phyloP scores from a whole-genome alignment of 2,888 invertebrate genomes.

The Andrena haemorrhoa region DNA sequence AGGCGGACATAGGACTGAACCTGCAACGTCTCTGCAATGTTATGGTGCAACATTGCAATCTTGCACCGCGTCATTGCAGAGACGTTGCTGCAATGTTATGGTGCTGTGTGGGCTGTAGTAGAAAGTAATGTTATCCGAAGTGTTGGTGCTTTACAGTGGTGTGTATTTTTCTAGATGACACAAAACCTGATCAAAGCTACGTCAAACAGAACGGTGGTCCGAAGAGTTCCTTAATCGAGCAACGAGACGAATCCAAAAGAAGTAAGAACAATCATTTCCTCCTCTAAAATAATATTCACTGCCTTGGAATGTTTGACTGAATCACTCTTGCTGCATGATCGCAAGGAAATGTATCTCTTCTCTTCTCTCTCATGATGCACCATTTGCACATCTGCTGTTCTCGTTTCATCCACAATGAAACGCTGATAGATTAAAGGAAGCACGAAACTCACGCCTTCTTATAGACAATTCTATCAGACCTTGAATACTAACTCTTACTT shows the following conservation, averaged over 20 bases:
- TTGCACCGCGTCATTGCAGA: too few species aligned
- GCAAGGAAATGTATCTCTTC: constrained; percentile 27
- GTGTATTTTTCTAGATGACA: constrained; percentile 79
- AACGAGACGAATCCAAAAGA: constrained; percentile 63
- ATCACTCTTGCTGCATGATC: constrained; percentile 69
- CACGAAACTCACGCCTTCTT: background rate
- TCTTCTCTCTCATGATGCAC: constrained; percentile 34
- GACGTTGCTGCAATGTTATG: too few species aligned
- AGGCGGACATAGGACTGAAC: too few species aligned
- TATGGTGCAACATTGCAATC: too few species aligned
- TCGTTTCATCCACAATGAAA: background rate
- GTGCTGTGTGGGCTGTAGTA: too few species aligned
- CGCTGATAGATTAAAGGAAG: background rate
- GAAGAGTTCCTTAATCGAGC: constrained; percentile 69
- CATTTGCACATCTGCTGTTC: constrained; percentile 27
- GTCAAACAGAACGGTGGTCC: constrained; percentile 80
- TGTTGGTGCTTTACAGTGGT: background rate
- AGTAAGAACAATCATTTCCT: constrained; percentile 65
- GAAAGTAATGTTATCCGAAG: too few species aligned
- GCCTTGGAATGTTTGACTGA: constrained; percentile 60
- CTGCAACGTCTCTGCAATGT: too few species aligned
- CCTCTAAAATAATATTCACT: background rate
- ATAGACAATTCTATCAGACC: background rate
- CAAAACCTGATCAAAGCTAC: constrained; percentile 76
- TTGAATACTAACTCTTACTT: background rate